Percentiles rank a stretch among this genome's conserved stretches.
These are phyloP conservation scores for Pseudoips prasinana DNA, from an alignment of 2,888 invertebrate species.

Conservation along the genomic window DNA sequence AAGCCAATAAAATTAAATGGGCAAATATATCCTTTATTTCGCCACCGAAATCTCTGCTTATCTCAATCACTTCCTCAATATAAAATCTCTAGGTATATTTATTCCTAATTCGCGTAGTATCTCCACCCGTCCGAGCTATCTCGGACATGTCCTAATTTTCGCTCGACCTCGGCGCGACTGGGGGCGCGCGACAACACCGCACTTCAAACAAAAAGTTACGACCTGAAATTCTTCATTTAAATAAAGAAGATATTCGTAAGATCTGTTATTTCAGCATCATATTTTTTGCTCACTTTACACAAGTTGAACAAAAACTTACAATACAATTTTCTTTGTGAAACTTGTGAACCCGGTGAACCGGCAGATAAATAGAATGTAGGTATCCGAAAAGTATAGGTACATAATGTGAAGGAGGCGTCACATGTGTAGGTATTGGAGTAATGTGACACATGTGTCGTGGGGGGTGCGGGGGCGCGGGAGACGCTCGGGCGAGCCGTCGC, in stretches of 20 bases:
- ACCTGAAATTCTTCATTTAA: slow-evolving; percentile 23
- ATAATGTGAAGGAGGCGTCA: slow-evolving; percentile 73
- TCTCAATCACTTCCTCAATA: slow-evolving; percentile 13
- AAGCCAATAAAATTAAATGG: too few relatives aligned
- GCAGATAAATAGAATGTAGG: slow-evolving; percentile 47
- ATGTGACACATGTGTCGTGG: slow-evolving; percentile 67
- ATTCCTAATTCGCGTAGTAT: slow-evolving; percentile 9
- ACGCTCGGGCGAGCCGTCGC: slow-evolving; percentile 38
- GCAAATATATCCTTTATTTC: too few relatives aligned
- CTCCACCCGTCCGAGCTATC: slow-evolving; percentile 29
- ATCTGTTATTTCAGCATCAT: slow-evolving; percentile 10
- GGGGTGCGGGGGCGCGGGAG: slow-evolving; percentile 46
- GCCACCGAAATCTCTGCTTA: too few relatives aligned
- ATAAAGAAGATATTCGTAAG: slow-evolving; percentile 15
- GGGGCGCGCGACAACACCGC: slow-evolving; percentile 23
- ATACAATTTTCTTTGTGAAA: slow-evolving; percentile 14
- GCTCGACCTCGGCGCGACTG: slow-evolving; percentile 27
- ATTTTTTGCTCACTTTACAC: slow-evolving; percentile 9
- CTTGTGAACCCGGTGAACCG: slow-evolving; percentile 11
- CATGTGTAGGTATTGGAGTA: slow-evolving; percentile 66
- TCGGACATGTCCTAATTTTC: slow-evolving; percentile 47
- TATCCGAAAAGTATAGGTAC: slow-evolving; percentile 65
- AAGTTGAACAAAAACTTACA: slow-evolving; percentile 13
- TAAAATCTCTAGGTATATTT: slow-evolving; percentile 1
- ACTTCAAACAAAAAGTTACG: slow-evolving; percentile 28